A percentile compares a stretch with the other conserved stretches of the same genome.
Conservation (phyloP, 2,797 vertebrate genomes). For the Oceanodroma leucorhoa region DNA sequence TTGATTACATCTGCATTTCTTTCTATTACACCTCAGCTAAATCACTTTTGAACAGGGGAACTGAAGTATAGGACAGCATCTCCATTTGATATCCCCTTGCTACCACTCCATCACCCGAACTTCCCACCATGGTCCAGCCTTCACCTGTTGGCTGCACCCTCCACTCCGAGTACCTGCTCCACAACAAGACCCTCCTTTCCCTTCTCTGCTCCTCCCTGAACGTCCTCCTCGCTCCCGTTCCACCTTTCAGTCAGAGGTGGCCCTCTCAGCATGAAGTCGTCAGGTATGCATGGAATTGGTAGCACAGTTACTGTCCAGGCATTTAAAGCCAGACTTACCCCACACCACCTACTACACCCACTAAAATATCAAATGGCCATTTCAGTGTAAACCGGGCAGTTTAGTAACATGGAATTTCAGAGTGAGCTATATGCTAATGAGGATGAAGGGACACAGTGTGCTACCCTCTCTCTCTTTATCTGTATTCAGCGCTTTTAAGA, state of each 20-base stretch:
- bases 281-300: background rate
- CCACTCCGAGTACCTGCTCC: background rate
- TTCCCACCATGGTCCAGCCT: background rate
- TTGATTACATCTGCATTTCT: background rate
- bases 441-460: background rate
- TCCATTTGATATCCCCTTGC: background rate
- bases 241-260: background rate
- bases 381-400: background rate
- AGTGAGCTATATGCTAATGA: background rate
- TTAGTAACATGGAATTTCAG: background rate
- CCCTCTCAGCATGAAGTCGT: background rate
- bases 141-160: background rate
- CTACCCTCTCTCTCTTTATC: background rate
- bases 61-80: background rate
- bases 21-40: background rate
- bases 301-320: background rate
- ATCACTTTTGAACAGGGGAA: background rate
- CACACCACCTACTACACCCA: background rate
- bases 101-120: background rate
- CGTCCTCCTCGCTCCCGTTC: background rate
- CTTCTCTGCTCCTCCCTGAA: background rate
- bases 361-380: background rate
- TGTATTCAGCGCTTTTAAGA: background rate
- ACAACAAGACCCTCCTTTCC: background rate
- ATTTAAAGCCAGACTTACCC: background rate